A percentile compares a stretch with the other conserved stretches of the same genome.
These are phyloP conservation scores for Mylabris sibirica DNA, from an alignment of 2,888 invertebrate genomes.

Conservation along the genomic window DNA sequence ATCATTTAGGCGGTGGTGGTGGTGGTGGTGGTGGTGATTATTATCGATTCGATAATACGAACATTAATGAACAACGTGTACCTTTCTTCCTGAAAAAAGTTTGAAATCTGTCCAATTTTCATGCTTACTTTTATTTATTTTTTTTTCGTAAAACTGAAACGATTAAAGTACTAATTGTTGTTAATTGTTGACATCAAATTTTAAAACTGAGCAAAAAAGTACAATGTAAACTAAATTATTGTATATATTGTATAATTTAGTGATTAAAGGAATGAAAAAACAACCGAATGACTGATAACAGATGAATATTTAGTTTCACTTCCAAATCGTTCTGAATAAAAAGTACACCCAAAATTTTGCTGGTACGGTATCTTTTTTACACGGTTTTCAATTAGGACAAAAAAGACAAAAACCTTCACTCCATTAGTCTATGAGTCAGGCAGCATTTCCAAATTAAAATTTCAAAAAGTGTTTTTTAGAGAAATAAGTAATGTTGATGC, in stretches of 20 bases:
- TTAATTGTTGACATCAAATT: not conserved
- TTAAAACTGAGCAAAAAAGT: not conserved
- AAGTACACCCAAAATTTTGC: not conserved
- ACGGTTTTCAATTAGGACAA: too few species aligned
- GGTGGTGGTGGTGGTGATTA: constrained; percentile 24
- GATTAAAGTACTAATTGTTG: not conserved
- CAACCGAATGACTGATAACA: not conserved
- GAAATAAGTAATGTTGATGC: too few species aligned
- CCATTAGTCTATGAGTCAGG: too few species aligned
- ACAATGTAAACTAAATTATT: not conserved
- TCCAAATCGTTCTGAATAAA: not conserved
- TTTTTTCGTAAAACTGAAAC: not conserved
- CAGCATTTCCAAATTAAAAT: too few species aligned
- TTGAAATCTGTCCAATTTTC: constrained; percentile 12
- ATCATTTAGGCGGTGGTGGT: constrained; percentile 62
- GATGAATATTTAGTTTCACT: not conserved
- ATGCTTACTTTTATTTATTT: not conserved
- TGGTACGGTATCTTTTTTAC: too few species aligned
- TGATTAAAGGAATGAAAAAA: not conserved
- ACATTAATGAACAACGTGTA: constrained; percentile 32
- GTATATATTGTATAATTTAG: not conserved
- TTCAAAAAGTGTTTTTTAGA: too few species aligned
- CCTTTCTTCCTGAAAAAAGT: constrained; percentile 22
- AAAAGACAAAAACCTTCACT: too few species aligned
- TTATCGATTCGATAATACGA: constrained; percentile 23